Base-by-base conservation (phyloP, 2,113 vertebrate genomes). In the Carassius carassius region DNA sequence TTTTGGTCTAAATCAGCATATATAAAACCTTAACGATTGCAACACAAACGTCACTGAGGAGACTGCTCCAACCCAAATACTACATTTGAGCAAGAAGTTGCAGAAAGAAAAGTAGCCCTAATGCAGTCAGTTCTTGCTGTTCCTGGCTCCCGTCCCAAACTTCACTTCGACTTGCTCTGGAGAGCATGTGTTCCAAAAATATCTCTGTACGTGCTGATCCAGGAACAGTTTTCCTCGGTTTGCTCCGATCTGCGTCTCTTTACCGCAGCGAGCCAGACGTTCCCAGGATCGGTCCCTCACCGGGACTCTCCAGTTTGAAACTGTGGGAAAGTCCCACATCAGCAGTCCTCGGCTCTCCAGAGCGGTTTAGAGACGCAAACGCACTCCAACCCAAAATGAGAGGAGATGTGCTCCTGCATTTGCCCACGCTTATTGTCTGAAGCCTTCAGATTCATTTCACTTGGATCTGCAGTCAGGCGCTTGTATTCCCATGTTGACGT, bases 311-410 rank as follows among this genome's bases (percentile, higher is more conserved):
- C 11, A 86, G 88, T 94, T 94, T 92, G 92, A 91, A 81, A 54
- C 93, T 95, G 94, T 96, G 95, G 95, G 96, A 96, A 96, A 92
- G 89, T 95, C 94, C 94, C 92, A 69, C 88, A 91, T 93, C 92
- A 92, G 91, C 92, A 90, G 44, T 62, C 90, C 84, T 86, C 90
- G 91, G 89, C 89, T 88, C 79, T 80, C 80, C 80, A 85, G 80
- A 89, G 87, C 84, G 87, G 85, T 85, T 47, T 69, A 51, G 56
- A 37, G 70, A 29, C 37, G 49, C 49, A 14, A 56, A 69, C 5
- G 19, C 76, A 75, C 21, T 72, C 60, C 73, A 54, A 65, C 23
- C 69, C 35, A 67, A 78, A 81, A 72, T 82, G 84, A 72, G 69
- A 76, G 84, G 74, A 86, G 23, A 8, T 70, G 35, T 78, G 62